Conservation (phyloP, 2,797 vertebrate genomes). For the Manis javanica region DNA sequence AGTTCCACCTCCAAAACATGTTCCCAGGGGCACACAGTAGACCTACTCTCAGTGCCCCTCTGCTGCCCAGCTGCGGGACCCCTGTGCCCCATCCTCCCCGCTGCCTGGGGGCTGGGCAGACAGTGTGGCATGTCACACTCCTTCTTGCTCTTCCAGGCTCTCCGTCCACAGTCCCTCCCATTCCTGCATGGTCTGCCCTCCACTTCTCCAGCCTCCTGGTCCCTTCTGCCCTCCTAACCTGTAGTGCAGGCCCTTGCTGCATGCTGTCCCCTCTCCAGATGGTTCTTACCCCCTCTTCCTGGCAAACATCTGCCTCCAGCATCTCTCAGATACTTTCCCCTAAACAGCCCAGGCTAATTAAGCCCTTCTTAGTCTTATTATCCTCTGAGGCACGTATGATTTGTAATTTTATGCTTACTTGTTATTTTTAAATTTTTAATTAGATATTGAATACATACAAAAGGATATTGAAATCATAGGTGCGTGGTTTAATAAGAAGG, state of each 20-base stretch:
- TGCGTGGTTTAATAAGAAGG: not conserved
- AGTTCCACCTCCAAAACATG: not conserved
- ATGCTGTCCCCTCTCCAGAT: not conserved
- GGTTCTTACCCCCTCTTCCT: not conserved
- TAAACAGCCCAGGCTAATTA: not conserved
- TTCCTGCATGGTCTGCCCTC: rapidly evolving
- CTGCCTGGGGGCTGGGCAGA: not conserved
- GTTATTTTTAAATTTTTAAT: not conserved
- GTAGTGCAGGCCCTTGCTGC: not conserved
- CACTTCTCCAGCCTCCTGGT: not conserved
- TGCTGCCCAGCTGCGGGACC: not conserved
- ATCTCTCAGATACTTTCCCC: not conserved
- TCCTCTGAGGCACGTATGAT: not conserved
- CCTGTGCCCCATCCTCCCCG: not conserved
- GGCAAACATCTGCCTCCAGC: not conserved
- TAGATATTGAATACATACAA: not conserved
- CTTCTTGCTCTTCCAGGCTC: not conserved
- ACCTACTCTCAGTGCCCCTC: not conserved
- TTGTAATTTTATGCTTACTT: not conserved
- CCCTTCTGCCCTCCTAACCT: not conserved
- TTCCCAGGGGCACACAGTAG: not conserved
- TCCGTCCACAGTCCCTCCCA: not conserved
- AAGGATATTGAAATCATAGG: not conserved
- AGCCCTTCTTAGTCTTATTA: not conserved
- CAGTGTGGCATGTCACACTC: rapidly evolving